phyloP scores from a whole-genome alignment of 2,113 vertebrate genomes.

The Cyphomyrus discorhynchus region DNA sequence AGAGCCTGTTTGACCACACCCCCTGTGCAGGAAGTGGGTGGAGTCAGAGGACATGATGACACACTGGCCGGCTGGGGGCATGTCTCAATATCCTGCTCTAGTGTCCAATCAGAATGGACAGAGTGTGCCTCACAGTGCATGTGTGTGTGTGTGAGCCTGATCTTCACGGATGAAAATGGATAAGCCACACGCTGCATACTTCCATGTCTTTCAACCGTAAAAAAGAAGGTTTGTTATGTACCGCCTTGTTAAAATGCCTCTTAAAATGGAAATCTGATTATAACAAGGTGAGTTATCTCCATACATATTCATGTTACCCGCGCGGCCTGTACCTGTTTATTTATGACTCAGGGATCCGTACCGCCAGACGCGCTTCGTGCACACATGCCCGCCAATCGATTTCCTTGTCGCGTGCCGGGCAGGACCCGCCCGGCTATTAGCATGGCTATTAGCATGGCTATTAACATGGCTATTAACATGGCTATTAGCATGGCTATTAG shows the following conservation, averaged over 20 bases:
- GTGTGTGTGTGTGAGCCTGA: background rate
- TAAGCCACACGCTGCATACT: background rate
- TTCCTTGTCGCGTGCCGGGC: background rate
- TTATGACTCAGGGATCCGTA: background rate
- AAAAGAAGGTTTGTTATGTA: background rate
- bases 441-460: background rate
- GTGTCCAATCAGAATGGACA: background rate
- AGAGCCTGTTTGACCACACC: background rate
- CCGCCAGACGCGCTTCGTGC: background rate
- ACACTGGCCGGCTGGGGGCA: background rate
- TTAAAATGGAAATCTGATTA: background rate
- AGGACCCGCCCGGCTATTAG: background rate
- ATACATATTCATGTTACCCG: conserved; percentile 1
- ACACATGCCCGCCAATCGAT: background rate
- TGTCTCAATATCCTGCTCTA: background rate
- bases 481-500: background rate
- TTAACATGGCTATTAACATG: no score
- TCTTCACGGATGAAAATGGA: background rate
- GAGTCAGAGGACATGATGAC: background rate
- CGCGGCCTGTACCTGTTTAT: background rate
- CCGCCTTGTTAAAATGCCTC: background rate
- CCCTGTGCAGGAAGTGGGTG: background rate
- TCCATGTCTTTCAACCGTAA: background rate
- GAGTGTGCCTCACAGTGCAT: conserved; percentile 32
- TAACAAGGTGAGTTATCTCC: background rate